Conservation (phyloP, 1,140 invertebrate genomes). For the Drosophila watanabei region DNA sequence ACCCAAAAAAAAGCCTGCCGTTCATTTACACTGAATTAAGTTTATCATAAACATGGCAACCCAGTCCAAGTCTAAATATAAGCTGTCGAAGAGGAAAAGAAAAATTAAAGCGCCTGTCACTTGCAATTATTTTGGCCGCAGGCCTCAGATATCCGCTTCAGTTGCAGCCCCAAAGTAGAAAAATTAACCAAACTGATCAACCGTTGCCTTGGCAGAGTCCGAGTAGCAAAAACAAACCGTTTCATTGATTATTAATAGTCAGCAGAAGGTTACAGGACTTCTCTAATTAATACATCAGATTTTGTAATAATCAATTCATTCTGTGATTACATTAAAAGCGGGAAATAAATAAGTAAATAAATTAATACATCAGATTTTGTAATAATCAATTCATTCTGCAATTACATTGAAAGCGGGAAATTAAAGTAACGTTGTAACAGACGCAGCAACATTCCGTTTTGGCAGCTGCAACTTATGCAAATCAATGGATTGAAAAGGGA, state of each 20-base stretch:
- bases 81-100: constrained; percentile 75
- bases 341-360: too few species aligned
- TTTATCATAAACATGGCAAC: constrained; percentile 77
- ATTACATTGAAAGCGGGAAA: background rate
- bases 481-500: constrained; percentile 26
- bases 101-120: constrained; percentile 82
- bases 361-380: background rate
- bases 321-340: too few species aligned
- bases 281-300: constrained; percentile 68
- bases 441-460: constrained; percentile 15
- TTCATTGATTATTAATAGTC: constrained; percentile 67
- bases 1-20: constrained; percentile 30
- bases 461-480: constrained; percentile 71
- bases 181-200: constrained; percentile 63
- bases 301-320: too few species aligned
- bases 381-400: background rate
- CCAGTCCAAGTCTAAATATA: constrained; percentile 55
- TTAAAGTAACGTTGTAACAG: constrained; percentile 9
- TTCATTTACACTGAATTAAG: constrained; percentile 83
- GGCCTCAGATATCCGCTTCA: constrained; percentile 60
- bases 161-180: constrained; percentile 30
- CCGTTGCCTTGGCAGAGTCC: constrained; percentile 43
- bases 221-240: constrained; percentile 25
- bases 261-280: constrained; percentile 2
- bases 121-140: constrained; percentile 74